These are phyloP conservation scores for Sussaba pulchella DNA, from an alignment of 2,888 invertebrate species.

Conservation along the genomic window DNA sequence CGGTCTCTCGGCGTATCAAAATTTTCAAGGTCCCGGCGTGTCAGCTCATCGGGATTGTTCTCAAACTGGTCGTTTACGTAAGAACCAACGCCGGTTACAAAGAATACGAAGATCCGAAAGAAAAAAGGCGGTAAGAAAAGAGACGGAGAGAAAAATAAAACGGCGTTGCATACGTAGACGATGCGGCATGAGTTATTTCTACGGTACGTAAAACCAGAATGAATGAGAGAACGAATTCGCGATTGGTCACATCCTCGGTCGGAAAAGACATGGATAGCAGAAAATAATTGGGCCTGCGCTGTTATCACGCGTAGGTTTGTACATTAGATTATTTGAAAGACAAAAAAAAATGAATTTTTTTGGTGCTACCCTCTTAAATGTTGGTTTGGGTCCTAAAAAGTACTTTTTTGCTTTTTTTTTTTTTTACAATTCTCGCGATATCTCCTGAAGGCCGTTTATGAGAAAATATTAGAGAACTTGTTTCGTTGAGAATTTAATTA, in stretches of 20 bases:
- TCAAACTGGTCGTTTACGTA: constrained; percentile 76
- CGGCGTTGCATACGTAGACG: neutral
- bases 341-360: too few species aligned
- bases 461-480: too few species aligned
- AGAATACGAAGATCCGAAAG: neutral
- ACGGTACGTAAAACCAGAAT: neutral
- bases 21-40: constrained; percentile 69
- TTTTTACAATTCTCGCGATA: too few species aligned
- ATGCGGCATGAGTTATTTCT: neutral
- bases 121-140: constrained; percentile 27
- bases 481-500: too few species aligned
- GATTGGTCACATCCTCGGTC: constrained; percentile 23
- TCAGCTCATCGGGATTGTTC: constrained; percentile 70
- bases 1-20: constrained; percentile 69
- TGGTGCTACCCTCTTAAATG: too few species aligned
- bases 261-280: neutral
- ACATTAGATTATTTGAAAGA: too few species aligned
- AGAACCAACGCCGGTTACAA: constrained; percentile 64
- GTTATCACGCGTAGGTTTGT: too few species aligned
- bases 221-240: neutral
- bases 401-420: too few species aligned
- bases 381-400: too few species aligned
- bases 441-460: too few species aligned
- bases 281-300: too few species aligned
- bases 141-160: constrained; percentile 1